These are phyloP conservation scores for Chloroceryle aenea DNA, from an alignment of 2,113 vertebrate species.

Conservation along the genomic window DNA sequence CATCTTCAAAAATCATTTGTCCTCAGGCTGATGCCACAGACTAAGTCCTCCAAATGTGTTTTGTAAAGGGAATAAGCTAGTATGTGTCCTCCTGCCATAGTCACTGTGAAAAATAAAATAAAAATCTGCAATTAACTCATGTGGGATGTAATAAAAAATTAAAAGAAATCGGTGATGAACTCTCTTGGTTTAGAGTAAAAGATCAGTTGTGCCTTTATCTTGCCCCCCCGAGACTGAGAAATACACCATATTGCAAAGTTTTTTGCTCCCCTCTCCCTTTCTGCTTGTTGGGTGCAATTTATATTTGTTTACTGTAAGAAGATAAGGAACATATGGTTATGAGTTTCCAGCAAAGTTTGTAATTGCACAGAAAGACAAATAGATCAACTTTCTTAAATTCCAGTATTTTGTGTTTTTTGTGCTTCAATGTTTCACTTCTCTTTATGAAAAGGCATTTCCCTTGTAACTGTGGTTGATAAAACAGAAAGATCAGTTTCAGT, in stretches of 20 bases:
- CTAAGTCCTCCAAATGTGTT: not conserved
- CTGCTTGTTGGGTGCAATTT: not conserved
- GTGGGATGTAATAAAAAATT: not conserved
- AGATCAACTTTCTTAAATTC: not conserved
- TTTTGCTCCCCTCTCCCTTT: not conserved
- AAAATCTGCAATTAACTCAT: not conserved
- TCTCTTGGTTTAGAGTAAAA: not conserved
- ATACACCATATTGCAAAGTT: not conserved
- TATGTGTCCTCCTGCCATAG: not conserved
- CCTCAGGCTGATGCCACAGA: not conserved
- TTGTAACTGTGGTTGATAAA: slow-evolving; percentile 38
- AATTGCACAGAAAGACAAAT: not conserved
- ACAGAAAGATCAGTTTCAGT: slow-evolving; percentile 47
- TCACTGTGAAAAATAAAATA: not conserved
- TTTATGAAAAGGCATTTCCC: slow-evolving; percentile 20
- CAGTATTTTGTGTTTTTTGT: not conserved
- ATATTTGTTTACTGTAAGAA: not conserved
- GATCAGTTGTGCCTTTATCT: not conserved
- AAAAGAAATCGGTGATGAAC: not conserved
- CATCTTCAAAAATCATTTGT: not conserved
- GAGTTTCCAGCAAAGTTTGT: not conserved
- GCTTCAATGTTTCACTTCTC: slow-evolving; percentile 7
- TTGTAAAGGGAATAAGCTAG: not conserved
- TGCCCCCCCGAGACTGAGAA: not conserved
- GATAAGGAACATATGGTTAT: not conserved